Evolutionary conservation across 1,140 invertebrate genomes (phyloP), one percentile per base, ranked within the genome.

Genomic region (Drosophila simulans): DNA sequence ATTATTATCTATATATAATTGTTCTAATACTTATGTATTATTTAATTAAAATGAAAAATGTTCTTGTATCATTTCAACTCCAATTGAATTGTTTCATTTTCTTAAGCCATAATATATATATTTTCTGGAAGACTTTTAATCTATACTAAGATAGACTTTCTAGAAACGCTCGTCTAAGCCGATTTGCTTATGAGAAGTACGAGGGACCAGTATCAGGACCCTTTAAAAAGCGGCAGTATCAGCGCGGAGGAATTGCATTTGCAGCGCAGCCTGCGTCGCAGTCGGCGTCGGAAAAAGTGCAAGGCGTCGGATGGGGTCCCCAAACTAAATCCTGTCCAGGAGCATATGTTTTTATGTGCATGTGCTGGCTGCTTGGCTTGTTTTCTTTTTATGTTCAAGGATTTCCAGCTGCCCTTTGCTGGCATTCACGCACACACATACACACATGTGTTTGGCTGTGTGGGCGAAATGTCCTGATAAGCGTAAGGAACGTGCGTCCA

Each of bases 311-410:
- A 42, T 22, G 45, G 13, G 12, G 49, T n/a, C 13, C 65, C 45
- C 46, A 62, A 58, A 69, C 42, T 40, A 59, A 79, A 79, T 79
- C 76, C 65, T 51, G 75, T 71, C 39, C 79, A 53, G 72, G 66
- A 84, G 76, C 80, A 89, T 88, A 84, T 89, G 83, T 84, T 88
- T 77, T 83, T 80, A 77, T 88, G 80, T 88, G 59, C 56, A 48
- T 48, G 68, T 53, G 69, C 45, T 60, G 42, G 75, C 59, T 34
- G 64, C 65, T 10, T 17, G 48, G 48, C 34, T 40, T 70, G 63
- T 68, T 84, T 58, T 53, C 62, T 63, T 84, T 83, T 83, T 83
- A 80, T 79, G 80, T 80, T 72, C 59, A 48, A 82, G 70, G 76
- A 83, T 84, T 83, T 75, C 20, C n/a, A 25, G 64, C 39, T 78